Evolutionary conservation across 2,888 invertebrate species (phyloP), one percentile per base, ranked within the genome.

Genomic region (Labia minor): DNA sequence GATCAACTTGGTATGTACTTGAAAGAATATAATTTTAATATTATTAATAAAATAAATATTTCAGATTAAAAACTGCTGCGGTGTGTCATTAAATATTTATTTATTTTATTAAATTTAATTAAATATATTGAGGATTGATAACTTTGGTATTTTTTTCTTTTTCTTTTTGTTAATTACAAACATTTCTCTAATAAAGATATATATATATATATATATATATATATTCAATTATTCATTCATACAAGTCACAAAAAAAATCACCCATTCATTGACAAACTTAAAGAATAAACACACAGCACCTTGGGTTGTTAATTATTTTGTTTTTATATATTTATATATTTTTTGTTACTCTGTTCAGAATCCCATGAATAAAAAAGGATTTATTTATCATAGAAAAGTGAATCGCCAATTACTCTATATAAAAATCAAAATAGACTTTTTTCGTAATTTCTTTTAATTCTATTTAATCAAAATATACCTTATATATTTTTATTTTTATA

Each of bases 71-170:
- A n/a, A n/a, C n/a, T n/a, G n/a, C n/a, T n/a, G n/a, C n/a, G n/a
- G n/a, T n/a, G n/a, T n/a, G n/a, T n/a, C n/a, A n/a, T 49, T n/a
- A 10, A 4, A 49, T 11, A 10, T 49, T 49, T 49, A 3, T 11
- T 49, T 11, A 49, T 11, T n/a, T n/a, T n/a, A 10, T n/a, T 4
- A 10, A 49, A 14, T 10, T 10, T n/a, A 14, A n/a, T 10, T 49
- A 2, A n/a, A 49, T 49, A 49, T 49, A 49, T 49, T 49, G 49
- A 49, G 49, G 49, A 49, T 49, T 49, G 49, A 49, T 49, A 49
- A n/a, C 49, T 49, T 33, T 33, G 6, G 6, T 33, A 8, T 33
- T 33, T 49, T 49, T 49, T 49, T 49, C 16, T 49, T 49, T n/a
- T n/a, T n/a, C n/a, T n/a, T n/a, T n/a, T n/a, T n/a, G n/a, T n/a